Evolutionary conservation across 2,888 invertebrate species (phyloP), one percentile per base, ranked within the genome.

Genomic region (Phalera bucephala): DNA sequence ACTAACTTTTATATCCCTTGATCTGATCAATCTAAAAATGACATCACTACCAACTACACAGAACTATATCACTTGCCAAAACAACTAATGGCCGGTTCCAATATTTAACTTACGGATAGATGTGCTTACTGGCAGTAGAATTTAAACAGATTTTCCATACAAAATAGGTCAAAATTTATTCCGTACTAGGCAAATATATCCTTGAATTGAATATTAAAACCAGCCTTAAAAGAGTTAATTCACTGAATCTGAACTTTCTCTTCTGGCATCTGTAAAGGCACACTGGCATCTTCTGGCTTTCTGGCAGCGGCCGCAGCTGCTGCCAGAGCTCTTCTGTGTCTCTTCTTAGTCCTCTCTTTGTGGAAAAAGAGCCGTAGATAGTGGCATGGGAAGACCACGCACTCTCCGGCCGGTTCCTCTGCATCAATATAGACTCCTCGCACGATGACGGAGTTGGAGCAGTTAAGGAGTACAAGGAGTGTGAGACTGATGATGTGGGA

Each of bases 381-480:
- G 67, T 95, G 94, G 67, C 95, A 95, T 2, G 96, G 95, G 74
- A 96, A 94, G 32, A 95, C 93, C 1, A 96, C 95, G 68, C 96
- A 95, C 59, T 95, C 93, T 9, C 95, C 95, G 0, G 93, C 94
- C 0, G 94, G 93, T 56, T 96, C 96, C 61, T 96, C 96, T 0
- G 95, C 96, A 76, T 97, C 97, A 34, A 96, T 95, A 78, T 95
- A 96, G 1, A 97, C 96, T 0, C 97, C 97, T 27, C 96, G 91
- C 2, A 96, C 96, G 45, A 97, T 91, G 33, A 97, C 91, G 0
- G 96, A 95, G 82, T 97, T 97, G 57, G 96, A 94, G 68, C 96
- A 96, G 71, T 96, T 96, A 34, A 97, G 90, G 5, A 96, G 91
- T 33, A 96, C 93, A 33, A 96, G 91, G 22, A 96, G 83, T 0